A percentile compares a stretch with the other conserved stretches of the same genome.
These are phyloP conservation scores for Ramphastos sulfuratus DNA, from an alignment of 2,113 vertebrate genomes.

Conservation along the genomic window DNA sequence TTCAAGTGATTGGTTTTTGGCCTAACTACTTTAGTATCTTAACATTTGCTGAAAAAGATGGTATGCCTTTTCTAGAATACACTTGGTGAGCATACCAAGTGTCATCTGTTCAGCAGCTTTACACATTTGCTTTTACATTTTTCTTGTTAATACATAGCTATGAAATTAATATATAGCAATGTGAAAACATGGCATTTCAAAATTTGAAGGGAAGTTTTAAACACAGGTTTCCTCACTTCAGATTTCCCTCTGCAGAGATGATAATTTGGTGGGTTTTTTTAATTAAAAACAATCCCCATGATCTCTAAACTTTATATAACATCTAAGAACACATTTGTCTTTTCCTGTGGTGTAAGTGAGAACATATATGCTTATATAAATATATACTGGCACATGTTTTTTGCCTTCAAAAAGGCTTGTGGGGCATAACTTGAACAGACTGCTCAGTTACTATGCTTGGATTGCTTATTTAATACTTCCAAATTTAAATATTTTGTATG, in stretches of 20 bases:
- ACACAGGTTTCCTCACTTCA: neutral
- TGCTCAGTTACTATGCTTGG: constrained; percentile 42
- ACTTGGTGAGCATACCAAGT: neutral
- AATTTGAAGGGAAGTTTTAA: neutral
- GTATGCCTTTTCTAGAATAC: neutral
- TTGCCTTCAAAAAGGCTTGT: constrained; percentile 38
- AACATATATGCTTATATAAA: constrained; percentile 39
- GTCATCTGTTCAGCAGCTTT: neutral
- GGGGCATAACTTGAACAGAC: constrained; percentile 34
- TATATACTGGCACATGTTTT: constrained; percentile 32
- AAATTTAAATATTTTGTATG: constrained; percentile 34
- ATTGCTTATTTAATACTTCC: constrained; percentile 50
- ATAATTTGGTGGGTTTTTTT: neutral
- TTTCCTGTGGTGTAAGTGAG: constrained; percentile 32
- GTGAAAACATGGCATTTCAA: neutral
- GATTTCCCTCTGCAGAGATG: neutral
- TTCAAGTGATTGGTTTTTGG: neutral
- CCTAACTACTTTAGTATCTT: neutral
- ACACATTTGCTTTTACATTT: neutral
- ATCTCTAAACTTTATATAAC: constrained; percentile 56
- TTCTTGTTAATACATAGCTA: neutral
- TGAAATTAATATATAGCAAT: neutral
- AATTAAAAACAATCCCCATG: constrained; percentile 1
- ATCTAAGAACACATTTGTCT: constrained; percentile 38
- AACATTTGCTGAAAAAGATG: neutral